Base-by-base conservation (phyloP, 1,140 invertebrate species). In the Platorchestia sp. region DNA sequence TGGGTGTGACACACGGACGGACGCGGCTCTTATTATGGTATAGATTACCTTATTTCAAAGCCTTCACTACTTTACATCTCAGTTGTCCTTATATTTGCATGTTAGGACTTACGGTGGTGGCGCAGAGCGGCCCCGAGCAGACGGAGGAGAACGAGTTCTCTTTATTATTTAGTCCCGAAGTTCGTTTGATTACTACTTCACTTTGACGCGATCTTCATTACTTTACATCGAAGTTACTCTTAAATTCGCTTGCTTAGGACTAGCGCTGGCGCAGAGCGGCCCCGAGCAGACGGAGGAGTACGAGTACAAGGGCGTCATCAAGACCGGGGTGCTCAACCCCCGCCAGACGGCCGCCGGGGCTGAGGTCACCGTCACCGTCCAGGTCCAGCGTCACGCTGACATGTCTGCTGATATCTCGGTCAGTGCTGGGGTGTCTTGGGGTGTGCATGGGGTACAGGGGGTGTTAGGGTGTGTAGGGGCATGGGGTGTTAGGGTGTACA, bases 241-340 rank as follows among this genome's bases (percentile, higher is more conserved):
- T 86, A 10, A 14, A 7, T n/a, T 40, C 40, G 41, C 27, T 22
- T 44, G 36, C 1, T 27, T 42, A 44, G 87, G 87, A 41, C 43
- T 89, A 41, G 87, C 42, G 87, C 10, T 40, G 91, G 45, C 44
- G 59, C 59, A 75, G 59, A 36, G 27, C 19, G 91, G 44, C 36
- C 91, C 91, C 45, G 41, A 93, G 91, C 91, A 93, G 91, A 44
- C 44, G 43, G 91, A 93, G 91, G 91, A 44, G 10, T 93, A 45
- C 91, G 43, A 93, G 43, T 93, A 93, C 91, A 93, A 44, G 91
- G 45, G 43, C 43, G 10, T 47, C 44, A 45, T 93, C 91, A 93
- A 93, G 91, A 47, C 44, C 10, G 91, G 5, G 1, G 91, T 93
- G 3, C 44, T 45, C 6, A 93, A 93, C 91, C 91, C 91, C 43